phyloP scores from a whole-genome alignment of 2,888 invertebrate genomes.

The Drosophila neonasuta region DNA sequence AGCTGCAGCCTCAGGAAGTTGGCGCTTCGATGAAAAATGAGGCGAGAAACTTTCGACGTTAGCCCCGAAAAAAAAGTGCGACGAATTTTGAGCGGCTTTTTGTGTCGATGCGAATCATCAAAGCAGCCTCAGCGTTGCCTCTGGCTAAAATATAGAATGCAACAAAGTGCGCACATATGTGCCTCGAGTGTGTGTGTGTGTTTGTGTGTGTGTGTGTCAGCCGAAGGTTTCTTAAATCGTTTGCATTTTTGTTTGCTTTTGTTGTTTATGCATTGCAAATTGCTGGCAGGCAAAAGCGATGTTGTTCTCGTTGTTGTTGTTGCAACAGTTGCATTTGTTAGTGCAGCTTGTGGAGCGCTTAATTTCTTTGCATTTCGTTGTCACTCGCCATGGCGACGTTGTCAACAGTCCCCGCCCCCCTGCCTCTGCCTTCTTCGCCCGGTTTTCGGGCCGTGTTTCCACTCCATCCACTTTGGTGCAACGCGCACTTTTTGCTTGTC shows the following conservation, averaged over 20 bases:
- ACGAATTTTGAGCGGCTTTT: conserved; percentile 20
- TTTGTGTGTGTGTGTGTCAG: neutral
- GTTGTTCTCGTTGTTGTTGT: conserved; percentile 6
- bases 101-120: conserved; percentile 7
- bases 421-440: neutral
- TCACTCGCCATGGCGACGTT: conserved; percentile 56
- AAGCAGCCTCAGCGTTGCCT: conserved; percentile 2
- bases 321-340: conserved; percentile 42
- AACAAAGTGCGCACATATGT: conserved; percentile 35
- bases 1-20: conserved; percentile 38
- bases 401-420: conserved; percentile 46
- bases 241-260: conserved; percentile 49
- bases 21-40: conserved; percentile 41
- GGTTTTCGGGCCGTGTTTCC: conserved; percentile 50
- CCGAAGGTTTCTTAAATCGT: conserved; percentile 39
- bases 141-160: conserved; percentile 20
- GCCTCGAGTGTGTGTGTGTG: neutral
- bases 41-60: conserved; percentile 55
- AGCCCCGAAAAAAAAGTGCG: conserved; percentile 15
- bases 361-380: conserved; percentile 74
- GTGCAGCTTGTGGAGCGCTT: conserved; percentile 68
- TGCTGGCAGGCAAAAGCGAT: conserved; percentile 47
- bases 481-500: conserved; percentile 78
- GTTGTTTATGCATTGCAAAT: conserved; percentile 57
- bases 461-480: conserved; percentile 72